A percentile compares a stretch with the other conserved stretches of the same genome.
These are phyloP conservation scores for Glyptemys insculpta DNA, from an alignment of 2,797 vertebrate species.

Conservation along the genomic window DNA sequence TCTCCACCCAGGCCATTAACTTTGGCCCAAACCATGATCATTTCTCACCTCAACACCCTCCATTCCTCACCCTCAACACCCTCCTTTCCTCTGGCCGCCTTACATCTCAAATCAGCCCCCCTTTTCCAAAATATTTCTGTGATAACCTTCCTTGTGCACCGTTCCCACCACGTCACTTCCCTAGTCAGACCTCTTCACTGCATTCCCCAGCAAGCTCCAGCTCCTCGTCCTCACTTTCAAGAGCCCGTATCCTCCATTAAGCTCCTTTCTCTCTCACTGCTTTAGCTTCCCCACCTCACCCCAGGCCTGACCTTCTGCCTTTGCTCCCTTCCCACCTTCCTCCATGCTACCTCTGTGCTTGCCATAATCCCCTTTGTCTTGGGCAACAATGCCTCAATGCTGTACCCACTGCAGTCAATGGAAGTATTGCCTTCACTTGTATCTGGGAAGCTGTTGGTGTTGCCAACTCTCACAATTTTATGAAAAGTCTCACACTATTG, in stretches of 20 bases:
- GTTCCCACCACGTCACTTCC: not conserved
- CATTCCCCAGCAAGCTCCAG: not conserved
- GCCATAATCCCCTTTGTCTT: no score
- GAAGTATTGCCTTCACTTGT: not conserved
- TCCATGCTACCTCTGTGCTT: not conserved
- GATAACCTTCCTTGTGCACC: not conserved
- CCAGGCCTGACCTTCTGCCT: not conserved
- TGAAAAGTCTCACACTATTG: not conserved
- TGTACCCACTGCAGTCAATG: not conserved
- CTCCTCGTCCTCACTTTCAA: not conserved
- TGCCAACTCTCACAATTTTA: not conserved
- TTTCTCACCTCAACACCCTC: not conserved
- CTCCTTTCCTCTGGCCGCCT: no score
- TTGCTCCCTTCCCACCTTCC: not conserved
- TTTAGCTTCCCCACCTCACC: not conserved
- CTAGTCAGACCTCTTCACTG: not conserved
- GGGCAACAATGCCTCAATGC: not conserved
- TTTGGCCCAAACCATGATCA: not conserved
- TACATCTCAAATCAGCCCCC: not conserved
- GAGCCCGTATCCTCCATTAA: not conserved
- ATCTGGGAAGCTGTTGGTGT: not conserved
- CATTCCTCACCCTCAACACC: not conserved
- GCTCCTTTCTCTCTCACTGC: not conserved
- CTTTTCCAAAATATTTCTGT: not conserved
- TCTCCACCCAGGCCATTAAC: fast-evolving